Conservation (phyloP, 2,113 vertebrate genomes). For the Pheucticus melanocephalus region DNA sequence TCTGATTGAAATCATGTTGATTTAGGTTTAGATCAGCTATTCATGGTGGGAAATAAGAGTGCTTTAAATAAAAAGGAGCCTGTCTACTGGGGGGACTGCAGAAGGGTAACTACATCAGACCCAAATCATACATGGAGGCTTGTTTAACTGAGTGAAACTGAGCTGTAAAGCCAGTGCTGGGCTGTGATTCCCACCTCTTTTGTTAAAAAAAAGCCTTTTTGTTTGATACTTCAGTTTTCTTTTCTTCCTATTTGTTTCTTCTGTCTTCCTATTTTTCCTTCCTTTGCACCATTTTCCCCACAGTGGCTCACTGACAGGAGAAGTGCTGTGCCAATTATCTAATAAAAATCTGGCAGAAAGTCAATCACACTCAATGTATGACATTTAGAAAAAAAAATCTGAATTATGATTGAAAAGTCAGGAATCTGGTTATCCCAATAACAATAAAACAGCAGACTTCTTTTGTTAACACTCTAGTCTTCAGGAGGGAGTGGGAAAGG, state of each 20-base stretch:
- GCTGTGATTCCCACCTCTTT: background rate
- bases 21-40: background rate
- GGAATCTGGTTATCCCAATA: conserved; percentile 6
- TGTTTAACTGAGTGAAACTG: background rate
- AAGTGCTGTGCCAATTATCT: conserved; percentile 28
- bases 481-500: conserved; percentile 23
- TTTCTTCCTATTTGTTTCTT: background rate
- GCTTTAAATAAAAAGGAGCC: background rate
- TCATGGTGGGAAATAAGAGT: background rate
- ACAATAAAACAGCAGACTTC: background rate
- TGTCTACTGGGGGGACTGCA: background rate
- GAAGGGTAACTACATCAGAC: background rate
- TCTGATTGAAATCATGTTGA: background rate
- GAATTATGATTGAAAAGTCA: conserved; percentile 1
- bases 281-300: background rate
- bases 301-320: background rate
- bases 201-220: background rate
- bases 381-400: background rate
- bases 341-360: conserved; percentile 41
- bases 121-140: background rate
- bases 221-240: background rate
- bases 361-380: conserved; percentile 5
- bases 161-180: background rate
- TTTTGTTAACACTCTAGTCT: background rate
- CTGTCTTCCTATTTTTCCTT: background rate